phyloP scores from a whole-genome alignment of 2,797 vertebrate species.

The Hippocampus kuda region DNA sequence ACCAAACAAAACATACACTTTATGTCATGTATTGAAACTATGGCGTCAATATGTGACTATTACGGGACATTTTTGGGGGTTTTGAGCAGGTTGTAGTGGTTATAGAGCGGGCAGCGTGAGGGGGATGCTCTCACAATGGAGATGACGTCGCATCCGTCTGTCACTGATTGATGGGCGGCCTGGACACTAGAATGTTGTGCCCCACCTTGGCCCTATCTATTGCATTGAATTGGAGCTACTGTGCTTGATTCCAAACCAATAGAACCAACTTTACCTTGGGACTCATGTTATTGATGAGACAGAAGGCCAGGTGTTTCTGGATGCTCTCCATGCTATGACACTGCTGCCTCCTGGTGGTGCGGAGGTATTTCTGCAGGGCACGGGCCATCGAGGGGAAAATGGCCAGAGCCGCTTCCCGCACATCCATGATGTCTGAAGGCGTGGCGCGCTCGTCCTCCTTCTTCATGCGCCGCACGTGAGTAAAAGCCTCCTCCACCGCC shows the following conservation, averaged over 20 bases:
- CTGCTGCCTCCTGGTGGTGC: constrained; percentile 89
- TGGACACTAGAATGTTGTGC: no score
- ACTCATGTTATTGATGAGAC: constrained; percentile 90
- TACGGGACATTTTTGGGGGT: no score
- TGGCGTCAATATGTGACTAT: no score
- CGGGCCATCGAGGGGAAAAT: constrained; percentile 96
- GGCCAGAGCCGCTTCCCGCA: constrained; percentile 88
- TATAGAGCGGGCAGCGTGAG: no score
- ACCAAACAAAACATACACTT: neutral
- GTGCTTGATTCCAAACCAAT: neutral
- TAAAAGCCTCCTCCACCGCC: constrained; percentile 93
- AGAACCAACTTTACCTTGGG: constrained; percentile 75
- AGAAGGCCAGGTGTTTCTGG: constrained; percentile 90
- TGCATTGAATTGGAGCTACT: no score
- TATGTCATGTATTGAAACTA: no score
- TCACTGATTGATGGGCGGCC: no score
- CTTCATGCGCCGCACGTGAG: constrained; percentile 82
- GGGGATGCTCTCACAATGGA: no score
- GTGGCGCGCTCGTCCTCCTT: constrained; percentile 82
- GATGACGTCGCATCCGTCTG: no score
- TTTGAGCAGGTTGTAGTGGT: no score
- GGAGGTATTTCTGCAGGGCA: constrained; percentile 92
- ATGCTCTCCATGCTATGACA: constrained; percentile 99
- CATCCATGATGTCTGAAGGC: constrained; percentile 88
- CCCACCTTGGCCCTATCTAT: no score